phyloP scores from a whole-genome alignment of 1,140 invertebrate genomes.

The Conopomorpha cramerella region DNA sequence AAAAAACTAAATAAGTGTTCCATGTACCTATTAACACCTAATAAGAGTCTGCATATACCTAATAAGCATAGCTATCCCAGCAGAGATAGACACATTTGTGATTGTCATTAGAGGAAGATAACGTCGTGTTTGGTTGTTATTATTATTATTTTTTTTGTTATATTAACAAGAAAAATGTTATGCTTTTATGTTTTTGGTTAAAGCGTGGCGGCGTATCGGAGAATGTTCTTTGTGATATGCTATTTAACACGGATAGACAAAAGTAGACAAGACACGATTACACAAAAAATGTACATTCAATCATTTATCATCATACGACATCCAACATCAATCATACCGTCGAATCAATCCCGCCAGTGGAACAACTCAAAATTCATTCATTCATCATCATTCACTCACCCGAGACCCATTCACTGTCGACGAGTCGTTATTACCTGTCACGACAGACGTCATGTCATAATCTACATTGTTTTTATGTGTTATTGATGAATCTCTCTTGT shows the following conservation, averaged over 20 bases:
- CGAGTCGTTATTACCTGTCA: slow-evolving; percentile 13
- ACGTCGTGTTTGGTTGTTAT: too few relatives aligned
- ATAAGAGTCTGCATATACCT: too few relatives aligned
- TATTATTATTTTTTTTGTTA: too few relatives aligned
- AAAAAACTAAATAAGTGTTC: too few relatives aligned
- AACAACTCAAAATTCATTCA: not conserved
- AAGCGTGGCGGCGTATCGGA: not conserved
- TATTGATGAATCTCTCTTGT: slow-evolving; percentile 27
- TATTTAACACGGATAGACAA: not conserved
- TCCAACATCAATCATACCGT: not conserved
- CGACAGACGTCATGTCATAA: slow-evolving; percentile 32
- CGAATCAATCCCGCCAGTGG: too few relatives aligned
- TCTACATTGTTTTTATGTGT: slow-evolving; percentile 37
- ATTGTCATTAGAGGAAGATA: too few relatives aligned
- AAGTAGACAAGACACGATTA: slow-evolving; percentile 3
- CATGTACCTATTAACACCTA: too few relatives aligned
- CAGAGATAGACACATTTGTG: too few relatives aligned
- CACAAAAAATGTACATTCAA: slow-evolving; percentile 12
- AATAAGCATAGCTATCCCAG: too few relatives aligned
- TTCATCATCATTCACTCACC: slow-evolving; percentile 8
- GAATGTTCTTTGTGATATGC: not conserved
- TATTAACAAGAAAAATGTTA: too few relatives aligned
- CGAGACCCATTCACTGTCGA: slow-evolving; percentile 20
- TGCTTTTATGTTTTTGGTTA: not conserved
- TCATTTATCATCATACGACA: slow-evolving; percentile 11